A percentile compares a stretch with the other conserved stretches of the same genome.
Conservation (phyloP, 2,113 vertebrate genomes). For the Bubo blakistoni region DNA sequence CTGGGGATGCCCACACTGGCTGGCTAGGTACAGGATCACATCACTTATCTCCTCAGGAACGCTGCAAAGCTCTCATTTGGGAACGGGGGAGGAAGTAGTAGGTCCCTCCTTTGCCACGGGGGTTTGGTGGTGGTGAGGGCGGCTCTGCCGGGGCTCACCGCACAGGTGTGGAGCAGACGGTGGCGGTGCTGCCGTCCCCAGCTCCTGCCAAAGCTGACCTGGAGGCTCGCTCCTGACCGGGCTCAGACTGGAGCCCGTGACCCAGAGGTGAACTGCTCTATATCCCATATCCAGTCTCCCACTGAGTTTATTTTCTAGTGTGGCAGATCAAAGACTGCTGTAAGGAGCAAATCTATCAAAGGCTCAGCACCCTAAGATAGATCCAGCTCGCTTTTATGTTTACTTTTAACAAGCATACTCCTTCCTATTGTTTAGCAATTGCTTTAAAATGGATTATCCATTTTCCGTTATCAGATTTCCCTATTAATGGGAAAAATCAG, state of each 20-base stretch:
- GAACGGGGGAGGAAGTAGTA: fast-evolving
- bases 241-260: background rate
- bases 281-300: slow-evolving; percentile 30
- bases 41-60: background rate
- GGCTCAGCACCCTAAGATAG: slow-evolving; percentile 8
- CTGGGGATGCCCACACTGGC: background rate
- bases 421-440: background rate
- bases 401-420: background rate
- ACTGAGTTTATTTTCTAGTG: slow-evolving; percentile 38
- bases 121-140: background rate
- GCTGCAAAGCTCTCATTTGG: background rate
- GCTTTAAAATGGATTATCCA: background rate
- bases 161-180: background rate
- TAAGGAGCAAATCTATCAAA: slow-evolving; percentile 46
- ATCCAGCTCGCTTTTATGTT: background rate
- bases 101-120: background rate
- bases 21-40: background rate
- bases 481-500: background rate
- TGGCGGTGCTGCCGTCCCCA: background rate
- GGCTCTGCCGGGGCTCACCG: background rate
- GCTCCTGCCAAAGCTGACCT: background rate
- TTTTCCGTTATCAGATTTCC: slow-evolving; percentile 6
- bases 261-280: slow-evolving; percentile 23
- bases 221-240: background rate
- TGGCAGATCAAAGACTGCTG: slow-evolving; percentile 47